These are phyloP conservation scores for Lingula anatina DNA, from an alignment of 2,888 invertebrate genomes.

Conservation along the genomic window DNA sequence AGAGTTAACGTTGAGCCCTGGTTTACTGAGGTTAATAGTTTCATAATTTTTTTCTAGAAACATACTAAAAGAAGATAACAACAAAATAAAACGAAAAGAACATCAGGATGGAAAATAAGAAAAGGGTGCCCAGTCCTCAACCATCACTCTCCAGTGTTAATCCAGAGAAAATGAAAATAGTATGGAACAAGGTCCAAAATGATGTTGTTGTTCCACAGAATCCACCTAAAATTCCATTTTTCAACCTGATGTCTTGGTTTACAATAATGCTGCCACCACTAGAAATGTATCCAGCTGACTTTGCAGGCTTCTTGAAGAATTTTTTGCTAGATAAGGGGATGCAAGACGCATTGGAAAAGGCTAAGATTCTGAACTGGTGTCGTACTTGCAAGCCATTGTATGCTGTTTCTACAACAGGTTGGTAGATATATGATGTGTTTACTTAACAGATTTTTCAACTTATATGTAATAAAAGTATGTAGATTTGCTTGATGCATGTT, in stretches of 20 bases:
- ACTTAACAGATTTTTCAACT: not conserved
- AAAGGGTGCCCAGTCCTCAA: too few relatives aligned
- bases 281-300: slow-evolving; percentile 10
- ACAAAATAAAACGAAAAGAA: too few relatives aligned
- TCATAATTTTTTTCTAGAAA: too few relatives aligned
- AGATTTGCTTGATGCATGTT: too few relatives aligned
- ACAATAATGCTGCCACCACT: slow-evolving; percentile 13
- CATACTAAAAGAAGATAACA: too few relatives aligned
- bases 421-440: slow-evolving; percentile 3
- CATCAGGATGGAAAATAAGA: too few relatives aligned
- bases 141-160: too few relatives aligned
- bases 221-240: slow-evolving; percentile 5
- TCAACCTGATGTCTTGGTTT: slow-evolving; percentile 10
- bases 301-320: slow-evolving; percentile 14
- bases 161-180: slow-evolving; percentile 1
- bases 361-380: slow-evolving; percentile 35
- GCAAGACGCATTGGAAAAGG: slow-evolving; percentile 24
- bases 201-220: slow-evolving; percentile 7
- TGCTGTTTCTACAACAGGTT: slow-evolving; percentile 33
- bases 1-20: too few relatives aligned
- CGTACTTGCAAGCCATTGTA: slow-evolving; percentile 19
- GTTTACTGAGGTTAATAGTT: too few relatives aligned
- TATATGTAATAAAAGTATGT: too few relatives aligned
- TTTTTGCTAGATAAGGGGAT: slow-evolving; percentile 25
- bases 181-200: slow-evolving; percentile 7